These are phyloP conservation scores for Chloroceryle amazona DNA, from an alignment of 2,797 vertebrate species.

Conservation along the genomic window DNA sequence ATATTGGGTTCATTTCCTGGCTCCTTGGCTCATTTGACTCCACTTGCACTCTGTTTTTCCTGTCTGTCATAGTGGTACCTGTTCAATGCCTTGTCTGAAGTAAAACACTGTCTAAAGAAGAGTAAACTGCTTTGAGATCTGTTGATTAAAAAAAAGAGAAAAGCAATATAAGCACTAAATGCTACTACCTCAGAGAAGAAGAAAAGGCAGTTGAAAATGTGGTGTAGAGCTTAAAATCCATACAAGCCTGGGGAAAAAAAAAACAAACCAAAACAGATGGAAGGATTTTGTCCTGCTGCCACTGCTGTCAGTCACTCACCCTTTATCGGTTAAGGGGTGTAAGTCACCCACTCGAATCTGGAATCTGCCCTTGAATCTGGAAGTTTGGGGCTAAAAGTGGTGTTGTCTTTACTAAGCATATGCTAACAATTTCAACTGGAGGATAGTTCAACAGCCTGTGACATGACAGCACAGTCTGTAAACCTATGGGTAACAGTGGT, in stretches of 20 bases:
- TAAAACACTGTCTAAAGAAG: not conserved
- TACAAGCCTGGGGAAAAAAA: not conserved
- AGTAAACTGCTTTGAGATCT: not conserved
- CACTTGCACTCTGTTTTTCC: not conserved
- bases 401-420: not conserved
- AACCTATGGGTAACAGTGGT: not conserved
- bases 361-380: not conserved
- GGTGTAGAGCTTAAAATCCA: not conserved
- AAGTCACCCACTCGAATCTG: not conserved
- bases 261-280: not conserved
- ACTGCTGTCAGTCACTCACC: not conserved
- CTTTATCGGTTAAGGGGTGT: not conserved
- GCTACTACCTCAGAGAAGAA: not conserved
- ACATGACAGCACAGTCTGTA: not conserved
- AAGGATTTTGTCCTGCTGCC: not conserved
- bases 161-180: not conserved
- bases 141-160: not conserved
- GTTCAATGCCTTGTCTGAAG: not conserved
- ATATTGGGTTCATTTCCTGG: not conserved
- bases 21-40: not conserved
- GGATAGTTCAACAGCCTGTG: not conserved
- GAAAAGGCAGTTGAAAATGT: not conserved
- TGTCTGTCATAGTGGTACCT: not conserved
- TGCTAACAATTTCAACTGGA: accelerated
- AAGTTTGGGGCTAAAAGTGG: not conserved